phyloP scores from a whole-genome alignment of 2,797 vertebrate species.

The Xiphorhynchus erythropygius region DNA sequence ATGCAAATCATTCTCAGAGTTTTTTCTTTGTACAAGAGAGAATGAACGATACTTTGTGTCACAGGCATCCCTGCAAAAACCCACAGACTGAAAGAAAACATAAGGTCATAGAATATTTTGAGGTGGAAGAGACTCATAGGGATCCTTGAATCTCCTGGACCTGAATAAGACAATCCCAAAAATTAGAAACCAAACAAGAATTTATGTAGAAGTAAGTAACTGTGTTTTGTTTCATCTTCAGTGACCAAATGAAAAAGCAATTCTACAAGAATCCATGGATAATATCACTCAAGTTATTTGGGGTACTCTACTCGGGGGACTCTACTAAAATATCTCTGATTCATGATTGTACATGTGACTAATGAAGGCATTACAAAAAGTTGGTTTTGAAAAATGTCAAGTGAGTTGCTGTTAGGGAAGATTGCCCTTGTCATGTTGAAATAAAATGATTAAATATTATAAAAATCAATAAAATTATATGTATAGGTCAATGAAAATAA shows the following conservation, averaged over 20 bases:
- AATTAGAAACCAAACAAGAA: neutral
- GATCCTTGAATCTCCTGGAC: neutral
- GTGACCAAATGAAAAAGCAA: neutral
- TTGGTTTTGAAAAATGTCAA: neutral
- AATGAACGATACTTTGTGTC: neutral
- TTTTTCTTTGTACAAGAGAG: neutral
- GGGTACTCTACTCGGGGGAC: neutral
- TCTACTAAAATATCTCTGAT: neutral
- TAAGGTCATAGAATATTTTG: neutral
- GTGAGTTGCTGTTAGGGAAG: neutral
- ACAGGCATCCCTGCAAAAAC: neutral
- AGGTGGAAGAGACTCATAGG: neutral
- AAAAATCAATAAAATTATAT: neutral
- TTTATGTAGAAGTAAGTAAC: neutral
- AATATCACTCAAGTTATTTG: neutral
- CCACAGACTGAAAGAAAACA: neutral
- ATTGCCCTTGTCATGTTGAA: neutral
- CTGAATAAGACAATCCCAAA: neutral
- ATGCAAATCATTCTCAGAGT: neutral
- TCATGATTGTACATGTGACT: neutral
- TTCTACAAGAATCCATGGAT: neutral
- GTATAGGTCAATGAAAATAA: neutral
- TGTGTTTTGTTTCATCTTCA: neutral
- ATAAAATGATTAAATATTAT: slow-evolving; percentile 7
- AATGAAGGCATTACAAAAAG: neutral